Evolutionary conservation across 2,888 invertebrate species (phyloP).

Genomic region (Andrena camellia): DNA sequence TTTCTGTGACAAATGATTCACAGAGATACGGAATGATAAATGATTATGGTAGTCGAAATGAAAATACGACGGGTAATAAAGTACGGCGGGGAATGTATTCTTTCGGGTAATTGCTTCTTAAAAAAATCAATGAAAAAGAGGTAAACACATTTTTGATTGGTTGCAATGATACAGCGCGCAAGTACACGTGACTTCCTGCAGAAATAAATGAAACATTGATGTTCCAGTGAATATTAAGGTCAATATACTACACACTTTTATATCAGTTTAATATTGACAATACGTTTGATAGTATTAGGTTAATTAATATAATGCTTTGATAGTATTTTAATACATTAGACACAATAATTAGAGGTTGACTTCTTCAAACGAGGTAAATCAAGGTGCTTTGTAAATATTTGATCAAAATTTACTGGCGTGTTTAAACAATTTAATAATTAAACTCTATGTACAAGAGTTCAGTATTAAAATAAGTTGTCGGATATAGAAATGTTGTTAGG

Average conservation of each 20-base stretch:
- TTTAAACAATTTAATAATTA: too few relatives aligned
- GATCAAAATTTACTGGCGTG: too few relatives aligned
- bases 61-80: constrained; percentile 5
- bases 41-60: neutral
- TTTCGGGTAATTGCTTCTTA: constrained; percentile 16
- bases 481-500: too few relatives aligned
- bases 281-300: too few relatives aligned
- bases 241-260: neutral
- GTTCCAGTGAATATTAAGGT: neutral
- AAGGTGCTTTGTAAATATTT: too few relatives aligned
- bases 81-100: neutral
- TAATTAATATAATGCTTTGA: too few relatives aligned
- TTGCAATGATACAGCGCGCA: neutral
- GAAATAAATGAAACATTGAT: neutral
- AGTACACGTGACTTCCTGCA: neutral
- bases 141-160: neutral
- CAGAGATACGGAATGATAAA: constrained; percentile 11
- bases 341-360: too few relatives aligned
- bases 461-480: too few relatives aligned
- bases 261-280: neutral
- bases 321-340: too few relatives aligned
- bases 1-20: constrained; percentile 29
- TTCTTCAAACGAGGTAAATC: too few relatives aligned
- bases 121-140: neutral
- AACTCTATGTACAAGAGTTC: too few relatives aligned